phyloP scores from a whole-genome alignment of 2,113 vertebrate species.

The Apteryx owenii region DNA sequence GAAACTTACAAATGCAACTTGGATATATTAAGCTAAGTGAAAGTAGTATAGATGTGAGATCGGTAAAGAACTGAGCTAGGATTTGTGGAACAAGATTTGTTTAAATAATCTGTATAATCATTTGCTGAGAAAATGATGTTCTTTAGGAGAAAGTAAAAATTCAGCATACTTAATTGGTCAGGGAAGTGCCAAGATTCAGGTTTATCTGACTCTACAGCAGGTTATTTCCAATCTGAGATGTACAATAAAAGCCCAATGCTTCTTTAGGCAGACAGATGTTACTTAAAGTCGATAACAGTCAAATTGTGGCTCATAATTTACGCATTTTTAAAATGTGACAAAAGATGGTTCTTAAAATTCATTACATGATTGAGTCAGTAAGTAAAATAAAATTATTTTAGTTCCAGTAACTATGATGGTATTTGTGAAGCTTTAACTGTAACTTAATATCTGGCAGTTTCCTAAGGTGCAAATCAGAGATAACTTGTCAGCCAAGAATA shows the following conservation, averaged over 20 bases:
- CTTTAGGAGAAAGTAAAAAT: background rate
- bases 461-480: constrained; percentile 51
- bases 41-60: background rate
- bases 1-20: background rate
- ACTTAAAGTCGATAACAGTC: background rate
- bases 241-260: background rate
- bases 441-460: constrained; percentile 9
- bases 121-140: background rate
- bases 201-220: background rate
- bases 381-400: background rate
- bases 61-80: background rate
- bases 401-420: background rate
- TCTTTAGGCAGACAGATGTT: background rate
- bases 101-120: background rate
- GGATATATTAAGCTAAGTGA: background rate
- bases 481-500: background rate
- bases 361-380: background rate
- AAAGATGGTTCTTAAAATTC: background rate
- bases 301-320: background rate
- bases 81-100: background rate
- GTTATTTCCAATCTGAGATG: background rate
- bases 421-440: background rate
- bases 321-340: background rate
- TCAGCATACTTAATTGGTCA: background rate
- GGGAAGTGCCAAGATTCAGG: background rate